Conservation (phyloP, 1,140 invertebrate species). For the Philopotamus ludificatus region DNA sequence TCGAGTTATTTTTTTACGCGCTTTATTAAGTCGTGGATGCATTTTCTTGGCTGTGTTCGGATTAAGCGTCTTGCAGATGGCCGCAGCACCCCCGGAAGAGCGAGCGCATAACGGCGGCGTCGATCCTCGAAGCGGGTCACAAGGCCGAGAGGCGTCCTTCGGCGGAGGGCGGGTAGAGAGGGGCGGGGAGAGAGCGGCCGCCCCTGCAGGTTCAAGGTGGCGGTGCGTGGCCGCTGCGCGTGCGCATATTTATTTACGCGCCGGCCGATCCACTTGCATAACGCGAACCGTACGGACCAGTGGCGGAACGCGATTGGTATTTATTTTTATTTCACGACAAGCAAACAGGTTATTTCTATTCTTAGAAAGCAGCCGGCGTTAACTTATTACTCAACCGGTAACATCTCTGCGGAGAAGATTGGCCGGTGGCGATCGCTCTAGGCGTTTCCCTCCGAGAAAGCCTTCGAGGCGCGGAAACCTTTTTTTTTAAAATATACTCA, state of each 20-base stretch:
- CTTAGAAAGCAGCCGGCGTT: slow-evolving; percentile 22
- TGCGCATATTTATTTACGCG: too few relatives aligned
- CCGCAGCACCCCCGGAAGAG: too few relatives aligned
- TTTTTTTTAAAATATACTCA: neutral
- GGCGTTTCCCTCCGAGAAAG: neutral
- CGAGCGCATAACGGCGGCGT: too few relatives aligned
- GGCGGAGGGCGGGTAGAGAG: too few relatives aligned
- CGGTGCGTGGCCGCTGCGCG: neutral
- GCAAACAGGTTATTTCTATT: slow-evolving; percentile 38
- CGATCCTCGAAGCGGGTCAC: too few relatives aligned
- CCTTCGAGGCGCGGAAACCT: neutral
- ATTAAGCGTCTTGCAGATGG: too few relatives aligned
- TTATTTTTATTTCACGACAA: slow-evolving; percentile 38
- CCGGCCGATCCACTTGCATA: slow-evolving; percentile 3
- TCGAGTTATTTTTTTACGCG: too few relatives aligned
- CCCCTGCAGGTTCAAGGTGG: too few relatives aligned
- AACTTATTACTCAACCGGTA: slow-evolving; percentile 18
- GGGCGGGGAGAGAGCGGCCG: too few relatives aligned
- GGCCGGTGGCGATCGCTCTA: neutral
- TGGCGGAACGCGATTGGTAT: slow-evolving; percentile 28
- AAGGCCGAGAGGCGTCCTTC: too few relatives aligned
- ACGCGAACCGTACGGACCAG: neutral
- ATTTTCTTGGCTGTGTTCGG: too few relatives aligned
- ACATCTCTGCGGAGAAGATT: neutral
- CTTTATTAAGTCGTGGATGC: too few relatives aligned